Base-by-base conservation (phyloP, 2,797 vertebrate genomes). In the Squalus acanthias region DNA sequence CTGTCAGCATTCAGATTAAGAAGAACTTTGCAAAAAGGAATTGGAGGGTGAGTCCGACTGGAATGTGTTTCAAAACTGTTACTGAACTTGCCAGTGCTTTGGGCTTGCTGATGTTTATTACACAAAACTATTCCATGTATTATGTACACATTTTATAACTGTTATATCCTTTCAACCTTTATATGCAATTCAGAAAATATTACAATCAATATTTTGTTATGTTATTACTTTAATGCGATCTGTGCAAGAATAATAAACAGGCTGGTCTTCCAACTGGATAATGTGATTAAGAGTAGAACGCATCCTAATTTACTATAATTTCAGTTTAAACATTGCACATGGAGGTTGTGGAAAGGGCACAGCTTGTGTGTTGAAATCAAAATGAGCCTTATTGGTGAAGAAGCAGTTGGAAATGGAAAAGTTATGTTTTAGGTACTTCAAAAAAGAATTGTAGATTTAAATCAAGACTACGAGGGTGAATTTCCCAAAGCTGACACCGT, bases 21-120 rank as follows among this genome's bases (percentile, higher is more conserved):
- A 99, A 98, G 96, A 99, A 98, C 97, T 99, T 99, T 97, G 98
- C 98, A 97, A 99, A 98, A 98, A 99, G 98, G 96, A 99, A 98
- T 97, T 99, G 99, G 99, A 99, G 98, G 98, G 99, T 99, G 96
- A 98, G 98, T 97, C 50, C 39, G 3, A 2, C 63, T 46, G 92
- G 6, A 33, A 46, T 20, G 20, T 22, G 1, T 22, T 67, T 93
- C 20, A 94, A 39, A 94, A 67, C 92, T 94, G n/a, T 46, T 69
- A 33, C 12, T 50, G 39, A 67, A n/a, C n/a, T n/a, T n/a, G n/a
- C 20, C n/a, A 46, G 1, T 67, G n/a, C 8, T 39, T 33, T 24
- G 4, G 4, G 2, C 13, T 69, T 67, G 39, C 63, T 94, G 20
- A 63, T 17, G 22, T 22, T 26, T 3, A 4, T 91, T n/a, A 91